Base-by-base conservation (phyloP, 2,888 invertebrate genomes). In the Leucophenga maculata region DNA sequence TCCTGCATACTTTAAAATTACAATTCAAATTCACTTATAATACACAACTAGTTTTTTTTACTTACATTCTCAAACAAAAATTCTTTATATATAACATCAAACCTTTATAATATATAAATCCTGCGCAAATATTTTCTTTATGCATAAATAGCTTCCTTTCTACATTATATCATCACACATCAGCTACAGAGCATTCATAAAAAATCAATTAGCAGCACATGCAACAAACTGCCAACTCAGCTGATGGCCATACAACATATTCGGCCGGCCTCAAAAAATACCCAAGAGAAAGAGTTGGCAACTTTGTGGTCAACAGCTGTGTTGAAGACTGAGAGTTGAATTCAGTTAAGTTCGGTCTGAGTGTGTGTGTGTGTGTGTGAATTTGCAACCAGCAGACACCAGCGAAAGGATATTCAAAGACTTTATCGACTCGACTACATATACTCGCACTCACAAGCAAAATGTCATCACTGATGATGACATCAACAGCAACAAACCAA, bases 191-290 rank as follows among this genome's bases (percentile, higher is more conserved):
- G 78, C 76, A 82, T 80, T 77, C 78, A 83, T 80, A 80, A 80
- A 82, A 83, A 77, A 80, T 83, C 79, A 83, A 80, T 80, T 83
- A 80, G 82, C 75, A 78, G 74, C 78, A 83, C 78, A 75, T 82
- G 84, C 72, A 74, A 65, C 60, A 68, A 70, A 48, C 73, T 66
- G 55, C 44, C 32, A 46, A 59, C 31, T 39, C 20, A 70, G 66
- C 78, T 79, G 79, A 65, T 22, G 20, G 1, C n/a, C 20, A 54
- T 54, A 18, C 11, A 74, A 80, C 77, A 77, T 77, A 79, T 79
- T 3, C 26, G 26, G 26, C 26, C 26, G 2, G 26, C 26, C 26
- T 26, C 26, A 26, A 26, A 26, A 26, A 26, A 26, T 79, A 81
- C 70, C 69, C 70, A 72, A 66, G 62, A 48, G 67, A 64, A 70